Conservation (phyloP, 2,797 vertebrate species). For the Peromyscus nudipes region DNA sequence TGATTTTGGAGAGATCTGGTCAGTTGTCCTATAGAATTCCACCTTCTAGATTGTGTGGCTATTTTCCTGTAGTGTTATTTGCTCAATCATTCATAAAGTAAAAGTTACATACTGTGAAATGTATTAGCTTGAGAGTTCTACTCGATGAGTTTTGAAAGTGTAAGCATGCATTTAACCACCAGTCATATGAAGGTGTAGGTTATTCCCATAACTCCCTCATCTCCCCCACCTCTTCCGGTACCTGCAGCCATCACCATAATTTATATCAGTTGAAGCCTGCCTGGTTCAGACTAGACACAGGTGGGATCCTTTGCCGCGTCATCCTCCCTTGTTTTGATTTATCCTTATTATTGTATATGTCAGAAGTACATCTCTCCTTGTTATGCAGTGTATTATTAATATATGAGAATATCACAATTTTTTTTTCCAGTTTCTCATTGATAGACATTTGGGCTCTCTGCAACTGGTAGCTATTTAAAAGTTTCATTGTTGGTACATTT, state of each 20-base stretch:
- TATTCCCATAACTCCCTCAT: neutral
- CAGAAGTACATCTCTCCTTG: neutral
- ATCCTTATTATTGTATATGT: neutral
- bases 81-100: neutral
- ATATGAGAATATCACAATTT: neutral
- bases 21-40: neutral
- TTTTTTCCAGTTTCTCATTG: neutral
- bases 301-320: neutral
- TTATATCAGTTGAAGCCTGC: neutral
- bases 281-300: neutral
- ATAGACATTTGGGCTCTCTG: constrained; percentile 38
- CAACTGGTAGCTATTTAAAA: constrained; percentile 8
- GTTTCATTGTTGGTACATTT: neutral
- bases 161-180: neutral
- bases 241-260: neutral
- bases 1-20: constrained; percentile 38
- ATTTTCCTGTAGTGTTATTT: neutral
- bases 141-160: neutral
- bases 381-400: neutral
- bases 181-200: neutral
- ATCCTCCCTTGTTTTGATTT: neutral
- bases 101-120: neutral
- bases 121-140: neutral
- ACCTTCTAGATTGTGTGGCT: neutral
- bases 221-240: neutral